phyloP scores from a whole-genome alignment of 2,888 invertebrate species.

The Xanthorhoe spadicearia region DNA sequence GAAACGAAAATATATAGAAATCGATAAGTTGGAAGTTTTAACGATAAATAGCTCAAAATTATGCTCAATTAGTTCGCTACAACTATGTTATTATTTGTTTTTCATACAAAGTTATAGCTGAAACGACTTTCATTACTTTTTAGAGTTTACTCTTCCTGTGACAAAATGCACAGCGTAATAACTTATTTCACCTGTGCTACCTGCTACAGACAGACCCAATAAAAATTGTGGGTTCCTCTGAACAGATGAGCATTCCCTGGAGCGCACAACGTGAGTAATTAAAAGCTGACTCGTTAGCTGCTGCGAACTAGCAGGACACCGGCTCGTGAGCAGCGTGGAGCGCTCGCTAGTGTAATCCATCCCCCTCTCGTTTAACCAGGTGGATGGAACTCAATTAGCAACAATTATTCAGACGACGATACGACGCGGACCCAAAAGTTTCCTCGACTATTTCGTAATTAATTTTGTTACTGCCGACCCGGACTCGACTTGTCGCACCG shows the following conservation, averaged over 20 bases:
- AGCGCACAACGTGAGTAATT: constrained; percentile 54
- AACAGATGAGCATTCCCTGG: constrained; percentile 45
- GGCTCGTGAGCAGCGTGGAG: constrained; percentile 37
- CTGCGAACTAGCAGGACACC: constrained; percentile 40
- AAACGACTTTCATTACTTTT: too few species aligned
- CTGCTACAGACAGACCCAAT: constrained; percentile 31
- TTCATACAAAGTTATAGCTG: too few species aligned
- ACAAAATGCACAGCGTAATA: constrained; percentile 12
- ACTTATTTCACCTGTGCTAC: constrained; percentile 18
- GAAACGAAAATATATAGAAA: too few species aligned
- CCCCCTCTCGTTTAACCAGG: constrained; percentile 60
- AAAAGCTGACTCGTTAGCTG: constrained; percentile 57
- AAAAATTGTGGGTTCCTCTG: constrained; percentile 44
- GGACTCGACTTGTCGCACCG: constrained; percentile 54
- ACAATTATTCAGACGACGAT: constrained; percentile 74
- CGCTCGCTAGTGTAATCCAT: constrained; percentile 54
- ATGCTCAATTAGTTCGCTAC: too few species aligned
- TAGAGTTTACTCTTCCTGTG: not conserved
- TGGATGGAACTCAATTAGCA: constrained; percentile 78
- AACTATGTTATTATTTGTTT: too few species aligned
- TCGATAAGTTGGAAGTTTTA: too few species aligned
- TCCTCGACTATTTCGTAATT: constrained; percentile 76
- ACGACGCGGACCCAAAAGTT: constrained; percentile 73
- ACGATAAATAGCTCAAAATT: too few species aligned
- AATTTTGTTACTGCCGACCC: constrained; percentile 74